Evolutionary conservation across 2,113 vertebrate genomes (phyloP).

Genomic region (Pseudopipra pipra): DNA sequence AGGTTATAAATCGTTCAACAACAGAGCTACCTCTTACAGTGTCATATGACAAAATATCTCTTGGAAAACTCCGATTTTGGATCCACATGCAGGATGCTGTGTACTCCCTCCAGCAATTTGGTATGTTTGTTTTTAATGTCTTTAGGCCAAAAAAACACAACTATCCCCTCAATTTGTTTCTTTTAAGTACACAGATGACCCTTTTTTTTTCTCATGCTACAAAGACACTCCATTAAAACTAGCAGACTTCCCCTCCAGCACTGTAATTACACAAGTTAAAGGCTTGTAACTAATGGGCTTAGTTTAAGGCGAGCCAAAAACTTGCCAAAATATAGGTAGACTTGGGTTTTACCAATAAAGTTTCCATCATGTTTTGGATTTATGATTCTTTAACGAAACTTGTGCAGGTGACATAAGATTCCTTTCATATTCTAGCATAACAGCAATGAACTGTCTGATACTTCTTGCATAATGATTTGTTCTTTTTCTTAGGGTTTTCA

Average conservation of each 20-base stretch:
- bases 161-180: neutral
- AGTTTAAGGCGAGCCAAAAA: neutral
- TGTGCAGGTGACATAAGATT: neutral
- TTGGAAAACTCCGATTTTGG: conserved; percentile 95
- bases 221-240: no score
- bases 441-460: neutral
- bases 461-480: neutral
- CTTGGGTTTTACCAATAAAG: neutral
- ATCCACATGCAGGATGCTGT: conserved; percentile 99
- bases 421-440: neutral
- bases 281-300: neutral
- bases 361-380: neutral
- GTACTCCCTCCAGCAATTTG: conserved; percentile 93
- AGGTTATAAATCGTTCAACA: conserved; percentile 92
- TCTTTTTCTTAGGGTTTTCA: conserved; percentile 85
- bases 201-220: neutral
- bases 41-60: conserved; percentile 91
- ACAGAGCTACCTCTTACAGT: conserved; percentile 90
- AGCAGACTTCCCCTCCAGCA: no score
- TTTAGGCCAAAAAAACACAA: neutral
- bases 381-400: neutral
- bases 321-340: neutral
- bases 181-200: neutral
- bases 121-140: conserved; percentile 65
- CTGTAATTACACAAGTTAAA: neutral